Conservation (phyloP, 2,888 invertebrate species). For the Melanophora roralis region DNA sequence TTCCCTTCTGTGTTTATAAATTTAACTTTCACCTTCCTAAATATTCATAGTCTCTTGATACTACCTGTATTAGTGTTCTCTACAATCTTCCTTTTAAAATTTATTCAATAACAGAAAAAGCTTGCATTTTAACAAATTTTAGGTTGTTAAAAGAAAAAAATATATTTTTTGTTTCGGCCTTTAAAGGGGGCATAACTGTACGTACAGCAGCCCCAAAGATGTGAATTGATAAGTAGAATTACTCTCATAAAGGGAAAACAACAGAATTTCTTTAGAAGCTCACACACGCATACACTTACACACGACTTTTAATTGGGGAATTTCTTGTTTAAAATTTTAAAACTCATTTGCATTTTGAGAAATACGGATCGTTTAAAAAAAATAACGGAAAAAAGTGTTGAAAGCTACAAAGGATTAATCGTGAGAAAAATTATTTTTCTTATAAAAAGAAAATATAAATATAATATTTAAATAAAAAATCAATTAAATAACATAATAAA, state of each 20-base stretch:
- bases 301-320: slow-evolving; percentile 24
- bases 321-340: slow-evolving; percentile 37
- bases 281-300: not conserved
- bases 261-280: not conserved
- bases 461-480: not conserved
- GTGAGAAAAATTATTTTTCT: not conserved
- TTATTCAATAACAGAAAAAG: too few species aligned
- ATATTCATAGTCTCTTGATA: too few species aligned
- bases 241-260: slow-evolving; percentile 27
- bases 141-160: too few species aligned
- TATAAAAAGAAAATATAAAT: too few species aligned
- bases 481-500: slow-evolving; percentile 16
- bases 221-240: slow-evolving; percentile 43
- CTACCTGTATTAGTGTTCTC: too few species aligned
- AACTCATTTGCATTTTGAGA: slow-evolving; percentile 49
- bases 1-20: too few species aligned
- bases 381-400: slow-evolving; percentile 12
- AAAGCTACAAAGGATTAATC: slow-evolving; percentile 27
- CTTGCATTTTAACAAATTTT: too few species aligned
- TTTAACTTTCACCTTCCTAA: too few species aligned
- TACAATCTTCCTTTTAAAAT: too few species aligned
- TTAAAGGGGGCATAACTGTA: too few species aligned
- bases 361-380: slow-evolving; percentile 36
- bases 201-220: slow-evolving; percentile 35
- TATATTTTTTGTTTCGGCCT: too few species aligned